Evolutionary conservation across 35 echinoderm and acorn worm species (phyloP).

Genomic region (Lytechinus variegatus): DNA sequence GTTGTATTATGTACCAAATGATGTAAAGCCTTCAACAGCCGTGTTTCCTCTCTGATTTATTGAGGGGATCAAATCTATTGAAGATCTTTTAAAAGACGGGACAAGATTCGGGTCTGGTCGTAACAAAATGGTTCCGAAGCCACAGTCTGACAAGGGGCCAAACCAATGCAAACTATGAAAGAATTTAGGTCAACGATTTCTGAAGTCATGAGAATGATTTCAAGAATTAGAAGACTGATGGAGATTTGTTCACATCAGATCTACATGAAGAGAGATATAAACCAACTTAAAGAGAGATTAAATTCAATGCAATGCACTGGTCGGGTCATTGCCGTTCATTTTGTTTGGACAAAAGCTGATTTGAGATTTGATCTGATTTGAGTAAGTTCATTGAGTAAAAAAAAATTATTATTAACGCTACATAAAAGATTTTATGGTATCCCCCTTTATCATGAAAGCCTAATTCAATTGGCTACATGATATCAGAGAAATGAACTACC

Average conservation of each 20-base stretch:
- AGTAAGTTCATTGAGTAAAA: background rate
- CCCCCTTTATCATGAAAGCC: no score
- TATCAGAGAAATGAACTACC: no score
- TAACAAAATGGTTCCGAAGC: background rate
- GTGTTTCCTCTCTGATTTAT: constrained; percentile 31
- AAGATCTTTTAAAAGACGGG: background rate
- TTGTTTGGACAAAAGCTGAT: background rate
- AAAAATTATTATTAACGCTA: background rate
- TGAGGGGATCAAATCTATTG: constrained; percentile 18
- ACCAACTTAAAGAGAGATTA: background rate
- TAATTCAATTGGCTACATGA: no score
- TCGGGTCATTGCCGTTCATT: background rate
- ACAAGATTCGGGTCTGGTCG: background rate
- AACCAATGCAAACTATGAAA: background rate
- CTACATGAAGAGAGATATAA: background rate
- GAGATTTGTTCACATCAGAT: background rate
- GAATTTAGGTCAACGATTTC: constrained; percentile 12
- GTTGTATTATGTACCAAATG: background rate
- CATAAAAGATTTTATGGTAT: background rate
- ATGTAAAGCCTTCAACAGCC: constrained; percentile 20
- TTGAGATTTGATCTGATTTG: background rate
- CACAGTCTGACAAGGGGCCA: background rate
- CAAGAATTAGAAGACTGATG: background rate
- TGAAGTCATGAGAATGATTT: background rate
- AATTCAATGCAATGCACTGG: background rate